Evolutionary conservation across 35 echinoderm and acorn worm species (phyloP), one percentile per base, ranked within the genome.

Genomic region (Heliocidaris erythrogramma): DNA sequence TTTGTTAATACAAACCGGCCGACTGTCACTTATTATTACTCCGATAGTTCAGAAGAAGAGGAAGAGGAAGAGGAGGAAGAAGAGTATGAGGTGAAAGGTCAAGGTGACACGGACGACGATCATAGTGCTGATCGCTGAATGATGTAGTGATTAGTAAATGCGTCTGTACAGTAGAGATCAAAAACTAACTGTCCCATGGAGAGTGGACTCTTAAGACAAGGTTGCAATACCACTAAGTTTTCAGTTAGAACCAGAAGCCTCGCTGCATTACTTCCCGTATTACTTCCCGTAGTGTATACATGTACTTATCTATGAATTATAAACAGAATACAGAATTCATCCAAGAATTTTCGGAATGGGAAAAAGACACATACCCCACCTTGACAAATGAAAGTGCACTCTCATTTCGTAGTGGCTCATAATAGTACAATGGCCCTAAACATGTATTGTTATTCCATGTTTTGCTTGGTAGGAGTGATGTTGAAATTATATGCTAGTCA

Each of bases 1-100:
- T 99, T 97, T 92, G 96, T 99, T 11, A 99, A 99, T 32, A 99
- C 98, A 1, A 99, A 99, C 84, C 71, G 96, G 93, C 98, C 98
- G 9, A 89, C 92, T 2, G 95, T 99, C 48, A 96, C 94, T 7
- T 99, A 96, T 94, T 97, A 95, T 49, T 96, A 96, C 91, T 94
- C 96, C 5, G 94, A 96, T 17, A 97, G 95, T 61, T 85, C 92
- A 49, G 92, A 92, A 35, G 96, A 96, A 49, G 98, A 99, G 17
- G 94, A 97, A 3, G 94, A 95, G n/a, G 95, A 95, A 32, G 96
- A 95, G 31, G 60, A 94, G 14, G 94, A 94, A 17, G 97, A 90
- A 31, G 94, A 92, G 4, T 31, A 53, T 18, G 48, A 92, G 13
- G 90, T 18, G 91, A 9, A 59, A 10, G 47, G 29, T 49, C 31